Conservation (phyloP, 1,140 invertebrate genomes). For the Hycleus phaleratus region DNA sequence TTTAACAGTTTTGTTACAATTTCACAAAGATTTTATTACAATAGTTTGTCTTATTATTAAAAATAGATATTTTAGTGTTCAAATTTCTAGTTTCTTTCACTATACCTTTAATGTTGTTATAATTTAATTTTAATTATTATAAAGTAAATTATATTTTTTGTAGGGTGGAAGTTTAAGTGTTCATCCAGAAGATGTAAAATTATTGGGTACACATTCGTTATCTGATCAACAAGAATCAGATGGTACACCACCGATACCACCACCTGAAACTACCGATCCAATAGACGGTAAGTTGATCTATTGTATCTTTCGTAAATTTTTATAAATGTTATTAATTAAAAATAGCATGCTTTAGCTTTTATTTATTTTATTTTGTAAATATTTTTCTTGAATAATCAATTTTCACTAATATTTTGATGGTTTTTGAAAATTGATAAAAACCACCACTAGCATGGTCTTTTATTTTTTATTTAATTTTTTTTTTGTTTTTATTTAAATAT, state of each 20-base stretch:
- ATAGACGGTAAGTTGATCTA: conserved; percentile 49
- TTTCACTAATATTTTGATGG: too few species aligned
- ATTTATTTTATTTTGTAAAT: too few species aligned
- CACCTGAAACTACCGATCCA: conserved; percentile 50
- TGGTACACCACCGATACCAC: conserved; percentile 41
- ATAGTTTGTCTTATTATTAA: background rate
- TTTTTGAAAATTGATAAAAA: too few species aligned
- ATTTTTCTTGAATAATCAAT: too few species aligned
- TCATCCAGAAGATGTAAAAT: conserved; percentile 37
- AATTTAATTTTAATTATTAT: too few species aligned
- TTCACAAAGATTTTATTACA: background rate
- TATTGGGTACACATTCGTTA: conserved; percentile 44
- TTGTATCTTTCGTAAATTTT: too few species aligned
- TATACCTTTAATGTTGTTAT: too few species aligned
- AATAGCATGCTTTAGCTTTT: conserved; percentile 7
- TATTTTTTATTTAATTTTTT: too few species aligned
- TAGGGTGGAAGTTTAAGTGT: conserved; percentile 41
- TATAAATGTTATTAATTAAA: background rate
- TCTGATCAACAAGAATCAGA: conserved; percentile 43
- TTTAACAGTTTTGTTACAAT: background rate
- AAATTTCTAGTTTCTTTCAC: background rate
- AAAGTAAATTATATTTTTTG: conserved; percentile 5
- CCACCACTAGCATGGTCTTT: too few species aligned
- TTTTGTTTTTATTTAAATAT: too few species aligned
- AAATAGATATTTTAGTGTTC: background rate